Evolutionary conservation across 2,888 invertebrate genomes (phyloP).

Genomic region (Ramazzottius varieornatus): DNA sequence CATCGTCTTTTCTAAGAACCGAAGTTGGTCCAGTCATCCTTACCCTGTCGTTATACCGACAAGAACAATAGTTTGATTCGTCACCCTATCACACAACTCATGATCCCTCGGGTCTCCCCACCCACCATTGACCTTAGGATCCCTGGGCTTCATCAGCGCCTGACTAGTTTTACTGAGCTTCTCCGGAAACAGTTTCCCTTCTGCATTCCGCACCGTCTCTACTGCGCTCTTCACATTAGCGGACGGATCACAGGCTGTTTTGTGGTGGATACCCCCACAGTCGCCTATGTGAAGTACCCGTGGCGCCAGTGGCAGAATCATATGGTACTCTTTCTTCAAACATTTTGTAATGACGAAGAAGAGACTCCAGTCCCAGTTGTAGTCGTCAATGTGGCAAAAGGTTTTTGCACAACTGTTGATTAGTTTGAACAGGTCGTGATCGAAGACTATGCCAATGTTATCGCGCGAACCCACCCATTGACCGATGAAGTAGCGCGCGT

Average conservation of each 20-base stretch:
- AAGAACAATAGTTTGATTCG: too few relatives aligned
- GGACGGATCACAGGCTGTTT: neutral
- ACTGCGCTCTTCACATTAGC: neutral
- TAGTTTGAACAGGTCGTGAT: neutral
- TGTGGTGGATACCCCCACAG: neutral
- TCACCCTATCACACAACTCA: neutral
- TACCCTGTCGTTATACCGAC: too few relatives aligned
- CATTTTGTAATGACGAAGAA: neutral
- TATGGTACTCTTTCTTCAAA: neutral
- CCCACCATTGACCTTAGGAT: neutral
- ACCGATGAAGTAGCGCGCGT: neutral
- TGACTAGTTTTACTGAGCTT: neutral
- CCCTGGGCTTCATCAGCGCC: neutral
- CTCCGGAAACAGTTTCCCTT: neutral
- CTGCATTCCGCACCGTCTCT: neutral
- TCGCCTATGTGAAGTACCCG: neutral
- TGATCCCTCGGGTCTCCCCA: neutral
- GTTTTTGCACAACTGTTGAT: neutral
- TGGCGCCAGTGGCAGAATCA: neutral
- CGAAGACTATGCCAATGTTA: neutral
- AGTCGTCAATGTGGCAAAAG: neutral
- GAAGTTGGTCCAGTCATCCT: too few relatives aligned
- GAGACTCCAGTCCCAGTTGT: slow-evolving; percentile 1
- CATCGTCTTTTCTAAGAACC: too few relatives aligned
- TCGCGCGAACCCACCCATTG: neutral